Percentiles rank a stretch among this genome's conserved stretches.
Conservation (phyloP, 2,888 invertebrate genomes). For the Agrotis segetum region DNA sequence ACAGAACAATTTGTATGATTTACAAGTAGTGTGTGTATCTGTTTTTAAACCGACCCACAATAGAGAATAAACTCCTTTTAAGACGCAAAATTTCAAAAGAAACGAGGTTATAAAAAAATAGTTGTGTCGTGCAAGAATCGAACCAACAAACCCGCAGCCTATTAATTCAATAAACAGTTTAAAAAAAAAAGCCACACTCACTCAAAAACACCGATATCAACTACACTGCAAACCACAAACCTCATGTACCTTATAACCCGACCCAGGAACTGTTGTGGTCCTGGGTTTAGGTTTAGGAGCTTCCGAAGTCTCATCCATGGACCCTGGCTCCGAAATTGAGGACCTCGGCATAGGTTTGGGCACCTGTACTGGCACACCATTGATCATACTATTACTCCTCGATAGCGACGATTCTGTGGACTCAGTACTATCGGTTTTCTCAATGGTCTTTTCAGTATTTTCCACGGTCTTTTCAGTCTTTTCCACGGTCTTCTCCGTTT, state of each 20-base stretch:
- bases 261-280: conserved; percentile 92
- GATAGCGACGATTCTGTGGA: conserved; percentile 80
- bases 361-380: conserved; percentile 87
- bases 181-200: conserved; percentile 31
- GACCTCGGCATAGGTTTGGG: conserved; percentile 96
- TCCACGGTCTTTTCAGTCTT: conserved; percentile 60
- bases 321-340: conserved; percentile 93
- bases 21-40: too few species aligned
- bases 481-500: conserved; percentile 61
- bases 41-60: too few species aligned
- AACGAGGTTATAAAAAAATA: too few species aligned
- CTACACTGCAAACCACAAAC: conserved; percentile 57
- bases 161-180: too few species aligned
- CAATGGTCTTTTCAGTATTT: conserved; percentile 69
- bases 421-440: conserved; percentile 81
- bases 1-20: too few species aligned
- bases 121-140: too few species aligned
- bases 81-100: too few species aligned
- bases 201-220: conserved; percentile 26
- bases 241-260: conserved; percentile 94
- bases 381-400: conserved; percentile 84
- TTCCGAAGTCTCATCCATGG: conserved; percentile 86
- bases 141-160: too few species aligned
- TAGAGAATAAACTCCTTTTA: too few species aligned
- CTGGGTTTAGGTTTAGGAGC: conserved; percentile 93